Base-by-base conservation (phyloP, 2,888 invertebrate species). In the Calliopum simillimum region DNA sequence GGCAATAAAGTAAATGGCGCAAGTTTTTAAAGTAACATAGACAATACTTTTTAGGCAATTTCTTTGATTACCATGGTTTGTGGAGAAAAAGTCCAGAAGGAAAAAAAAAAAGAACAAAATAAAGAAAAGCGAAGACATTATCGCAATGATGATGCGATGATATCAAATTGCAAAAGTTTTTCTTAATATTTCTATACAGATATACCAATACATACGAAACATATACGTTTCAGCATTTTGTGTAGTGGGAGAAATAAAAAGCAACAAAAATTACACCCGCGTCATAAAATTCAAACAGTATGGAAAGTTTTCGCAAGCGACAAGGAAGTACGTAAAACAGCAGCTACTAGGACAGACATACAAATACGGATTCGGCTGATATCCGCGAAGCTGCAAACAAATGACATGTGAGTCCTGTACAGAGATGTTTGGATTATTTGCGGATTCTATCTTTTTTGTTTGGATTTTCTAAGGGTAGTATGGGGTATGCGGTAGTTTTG, bases 81-180 rank as follows among this genome's bases (percentile, higher is more conserved):
- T 53, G 3, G 4, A 5, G 16, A 19, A 21, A 16, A 21, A 21
- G 4, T 12, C n/a, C 4, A n/a, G 16, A 21, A 16, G 1, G 21
- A 53, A 1, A 16, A 16, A 19, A 21, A 33, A 33, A 4, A 53
- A 21, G 19, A 4, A 53, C 4, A 53, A 74, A 73, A 72, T 69
- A 69, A 70, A 76, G 74, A 79, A 76, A 80, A 75, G 70, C 72
- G 71, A 71, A 69, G 72, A 76, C 77, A 79, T 79, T 79, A 79
- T 78, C 72, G 73, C 78, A 77, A 81, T 82, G 81, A 82, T 82
- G 79, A 81, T 80, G 77, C 79, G 81, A 81, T 82, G 81, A 82
- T 80, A 78, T 76, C 76, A 76, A 80, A 81, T 80, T 79, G 79
- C 78, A 68, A 81, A 82, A 82, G 73, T 80, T 82, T n/a, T 80